A percentile compares a stretch with the other conserved stretches of the same genome.
These are phyloP conservation scores for Lithophane semibrunnea DNA, from an alignment of 2,888 invertebrate species.

Conservation along the genomic window DNA sequence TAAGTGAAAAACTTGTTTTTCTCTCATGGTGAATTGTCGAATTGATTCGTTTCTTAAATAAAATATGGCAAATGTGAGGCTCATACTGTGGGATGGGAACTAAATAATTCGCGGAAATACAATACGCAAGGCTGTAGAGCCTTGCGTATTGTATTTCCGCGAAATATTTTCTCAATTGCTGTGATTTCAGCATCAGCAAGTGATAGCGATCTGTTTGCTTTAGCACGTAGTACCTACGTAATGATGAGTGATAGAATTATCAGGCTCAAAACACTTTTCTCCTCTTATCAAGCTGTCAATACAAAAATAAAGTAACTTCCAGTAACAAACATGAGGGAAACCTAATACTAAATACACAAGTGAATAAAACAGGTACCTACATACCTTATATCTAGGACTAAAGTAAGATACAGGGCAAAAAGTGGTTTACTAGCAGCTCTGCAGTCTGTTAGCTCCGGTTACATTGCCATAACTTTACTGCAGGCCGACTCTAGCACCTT, in stretches of 20 bases:
- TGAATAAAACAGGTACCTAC: constrained; percentile 18
- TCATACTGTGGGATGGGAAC: background rate
- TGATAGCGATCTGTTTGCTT: background rate
- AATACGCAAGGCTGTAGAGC: too few relatives aligned
- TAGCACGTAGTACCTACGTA: background rate
- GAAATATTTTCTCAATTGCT: background rate
- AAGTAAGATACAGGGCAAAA: constrained; percentile 69
- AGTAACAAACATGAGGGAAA: constrained; percentile 23
- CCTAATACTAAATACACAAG: constrained; percentile 14
- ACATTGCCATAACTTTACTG: constrained; percentile 70
- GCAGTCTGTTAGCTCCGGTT: constrained; percentile 60
- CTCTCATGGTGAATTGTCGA: constrained; percentile 12
- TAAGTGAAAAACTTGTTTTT: constrained; percentile 53
- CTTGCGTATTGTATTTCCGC: constrained; percentile 2
- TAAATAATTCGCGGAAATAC: too few relatives aligned
- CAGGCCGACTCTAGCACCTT: constrained; percentile 67
- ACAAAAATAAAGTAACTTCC: constrained; percentile 18
- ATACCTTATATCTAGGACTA: constrained; percentile 59
- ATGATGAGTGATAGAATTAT: background rate
- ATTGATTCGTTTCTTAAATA: background rate
- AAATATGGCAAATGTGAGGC: background rate
- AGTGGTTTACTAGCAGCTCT: constrained; percentile 67
- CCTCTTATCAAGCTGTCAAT: constrained; percentile 14
- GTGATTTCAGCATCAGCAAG: background rate
- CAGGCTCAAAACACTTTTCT: constrained; percentile 9